Percentiles rank a stretch among this genome's conserved stretches.
Evolutionary conservation across 2,888 invertebrate species (phyloP).

Genomic region (Pinctada fucata): DNA sequence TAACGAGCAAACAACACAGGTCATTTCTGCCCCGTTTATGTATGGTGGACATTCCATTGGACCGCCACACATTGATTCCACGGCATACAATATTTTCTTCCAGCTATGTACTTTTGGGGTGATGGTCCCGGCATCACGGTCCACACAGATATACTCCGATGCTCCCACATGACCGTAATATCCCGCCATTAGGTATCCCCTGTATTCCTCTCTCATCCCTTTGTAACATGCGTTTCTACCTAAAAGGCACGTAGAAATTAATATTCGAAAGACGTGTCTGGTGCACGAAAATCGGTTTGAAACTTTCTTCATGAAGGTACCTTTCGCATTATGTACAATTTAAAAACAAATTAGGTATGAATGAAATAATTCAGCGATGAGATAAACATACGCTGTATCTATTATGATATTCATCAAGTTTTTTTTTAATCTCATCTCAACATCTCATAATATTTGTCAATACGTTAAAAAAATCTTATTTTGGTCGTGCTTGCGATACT

Average conservation of each 20-base stretch:
- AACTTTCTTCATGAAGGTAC: too few relatives aligned
- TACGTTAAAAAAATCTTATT: too few relatives aligned
- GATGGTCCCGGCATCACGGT: neutral
- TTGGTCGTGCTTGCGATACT: too few relatives aligned
- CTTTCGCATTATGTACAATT: too few relatives aligned
- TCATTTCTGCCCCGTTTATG: constrained; percentile 43
- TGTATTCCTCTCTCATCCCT: constrained; percentile 1
- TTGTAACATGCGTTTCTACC: neutral
- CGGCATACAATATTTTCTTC: constrained; percentile 43
- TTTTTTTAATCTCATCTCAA: too few relatives aligned
- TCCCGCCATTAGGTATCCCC: constrained; percentile 9
- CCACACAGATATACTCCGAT: constrained; percentile 10
- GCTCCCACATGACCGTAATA: neutral
- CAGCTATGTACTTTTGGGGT: constrained; percentile 28
- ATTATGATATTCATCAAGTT: too few relatives aligned
- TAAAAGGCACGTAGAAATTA: neutral
- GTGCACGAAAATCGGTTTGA: too few relatives aligned
- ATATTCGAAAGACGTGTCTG: too few relatives aligned
- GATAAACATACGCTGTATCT: too few relatives aligned
- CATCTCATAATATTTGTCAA: too few relatives aligned
- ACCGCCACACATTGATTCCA: constrained; percentile 47
- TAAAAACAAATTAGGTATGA: too few relatives aligned
- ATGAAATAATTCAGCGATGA: too few relatives aligned
- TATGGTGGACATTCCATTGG: constrained; percentile 54
- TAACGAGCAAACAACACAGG: constrained; percentile 54